Evolutionary conservation across 2,888 invertebrate species (phyloP).

Genomic region (Plagiodera versicolora): DNA sequence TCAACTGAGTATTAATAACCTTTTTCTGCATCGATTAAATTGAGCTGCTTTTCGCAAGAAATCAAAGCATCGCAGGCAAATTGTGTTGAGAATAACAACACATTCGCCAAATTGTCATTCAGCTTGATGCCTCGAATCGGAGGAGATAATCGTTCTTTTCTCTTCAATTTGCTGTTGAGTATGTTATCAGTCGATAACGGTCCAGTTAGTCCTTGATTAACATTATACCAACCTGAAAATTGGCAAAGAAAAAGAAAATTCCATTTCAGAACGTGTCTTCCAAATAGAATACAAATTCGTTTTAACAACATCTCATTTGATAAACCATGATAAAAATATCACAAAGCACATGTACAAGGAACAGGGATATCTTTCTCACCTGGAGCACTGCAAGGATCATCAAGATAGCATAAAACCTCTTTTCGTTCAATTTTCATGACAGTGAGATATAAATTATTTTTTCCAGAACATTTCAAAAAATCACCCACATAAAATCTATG

Average conservation of each 20-base stretch:
- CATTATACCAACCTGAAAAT: constrained; percentile 37
- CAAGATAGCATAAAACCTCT: constrained; percentile 60
- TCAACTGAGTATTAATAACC: constrained; percentile 51
- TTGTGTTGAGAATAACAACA: constrained; percentile 46
- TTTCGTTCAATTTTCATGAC: constrained; percentile 61
- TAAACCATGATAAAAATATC: too few relatives aligned
- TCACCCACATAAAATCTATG: constrained; percentile 37
- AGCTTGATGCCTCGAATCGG: constrained; percentile 49
- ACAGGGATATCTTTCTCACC: constrained; percentile 50
- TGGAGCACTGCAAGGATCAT: constrained; percentile 61
- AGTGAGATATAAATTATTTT: constrained; percentile 59
- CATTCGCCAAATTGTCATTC: constrained; percentile 39
- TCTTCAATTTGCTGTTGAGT: constrained; percentile 27
- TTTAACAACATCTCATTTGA: too few relatives aligned
- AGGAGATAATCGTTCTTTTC: constrained; percentile 33
- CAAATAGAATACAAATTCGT: too few relatives aligned
- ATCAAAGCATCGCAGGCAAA: constrained; percentile 61
- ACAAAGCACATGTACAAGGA: too few relatives aligned
- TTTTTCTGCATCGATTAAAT: constrained; percentile 68
- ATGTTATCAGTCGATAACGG: constrained; percentile 15
- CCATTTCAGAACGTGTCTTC: too few relatives aligned
- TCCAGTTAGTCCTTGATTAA: constrained; percentile 25
- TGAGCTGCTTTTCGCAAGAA: constrained; percentile 63
- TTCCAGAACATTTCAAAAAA: constrained; percentile 32
- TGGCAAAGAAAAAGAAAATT: too few relatives aligned